These are phyloP conservation scores for Campoletis raptor DNA, from an alignment of 2,888 invertebrate genomes.

Conservation along the genomic window DNA sequence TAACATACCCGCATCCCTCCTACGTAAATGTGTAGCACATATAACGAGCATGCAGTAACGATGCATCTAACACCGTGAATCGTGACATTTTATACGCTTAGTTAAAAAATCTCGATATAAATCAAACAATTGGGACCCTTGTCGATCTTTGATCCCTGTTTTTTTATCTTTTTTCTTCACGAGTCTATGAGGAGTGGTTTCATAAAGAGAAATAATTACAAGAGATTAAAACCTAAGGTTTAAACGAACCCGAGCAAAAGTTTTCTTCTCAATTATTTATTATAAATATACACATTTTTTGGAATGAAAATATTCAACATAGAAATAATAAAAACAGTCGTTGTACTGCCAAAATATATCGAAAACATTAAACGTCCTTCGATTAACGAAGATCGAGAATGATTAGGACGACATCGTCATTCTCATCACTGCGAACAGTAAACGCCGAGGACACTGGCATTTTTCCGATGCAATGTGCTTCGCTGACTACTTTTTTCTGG, in stretches of 20 bases:
- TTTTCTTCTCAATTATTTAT: too few relatives aligned
- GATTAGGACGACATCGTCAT: not conserved
- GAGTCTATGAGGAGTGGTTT: not conserved
- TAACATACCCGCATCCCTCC: slow-evolving; percentile 66
- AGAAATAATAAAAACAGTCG: too few relatives aligned
- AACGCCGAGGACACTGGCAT: slow-evolving; percentile 26
- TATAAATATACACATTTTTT: too few relatives aligned
- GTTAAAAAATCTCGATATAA: not conserved
- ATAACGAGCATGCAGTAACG: slow-evolving; percentile 8
- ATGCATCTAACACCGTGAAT: slow-evolving; percentile 1
- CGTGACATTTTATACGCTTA: not conserved
- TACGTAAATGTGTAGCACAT: slow-evolving; percentile 40
- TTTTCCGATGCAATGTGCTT: slow-evolving; percentile 15
- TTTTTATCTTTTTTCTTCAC: not conserved
- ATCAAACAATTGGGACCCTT: not conserved
- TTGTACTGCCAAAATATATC: too few relatives aligned
- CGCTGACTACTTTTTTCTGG: not conserved
- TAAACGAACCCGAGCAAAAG: too few relatives aligned
- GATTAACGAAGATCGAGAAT: not conserved
- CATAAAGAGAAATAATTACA: not conserved
- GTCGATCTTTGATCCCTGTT: not conserved
- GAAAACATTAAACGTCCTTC: too few relatives aligned
- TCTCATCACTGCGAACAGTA: not conserved
- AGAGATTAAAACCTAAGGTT: not conserved
- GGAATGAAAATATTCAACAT: too few relatives aligned